phyloP scores from a whole-genome alignment of 2,113 vertebrate species.

The rat (Rattus norvegicus) region GRCr8 NC_086030.1:1031501-1032000 shows the following conservation, averaged over 20 bases:
- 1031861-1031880: neutral
- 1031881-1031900: neutral
- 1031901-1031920: neutral
- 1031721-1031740: neutral
- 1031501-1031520: neutral
- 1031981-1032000: neutral
- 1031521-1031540: neutral
- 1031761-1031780: neutral
- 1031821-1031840: neutral
- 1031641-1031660: too few species aligned
- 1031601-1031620: too few species aligned
- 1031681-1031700: neutral
- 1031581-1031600: neutral
- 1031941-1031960: neutral
- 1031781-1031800: neutral
- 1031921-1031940: neutral
- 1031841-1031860: neutral
- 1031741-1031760: neutral
- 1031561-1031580: neutral
- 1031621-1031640: too few species aligned
- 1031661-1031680: neutral
- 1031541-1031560: neutral
- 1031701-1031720: neutral
- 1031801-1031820: neutral
- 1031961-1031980: neutral